Base-by-base conservation (phyloP, 2,888 invertebrate species). In the Conistra vaccinii region DNA sequence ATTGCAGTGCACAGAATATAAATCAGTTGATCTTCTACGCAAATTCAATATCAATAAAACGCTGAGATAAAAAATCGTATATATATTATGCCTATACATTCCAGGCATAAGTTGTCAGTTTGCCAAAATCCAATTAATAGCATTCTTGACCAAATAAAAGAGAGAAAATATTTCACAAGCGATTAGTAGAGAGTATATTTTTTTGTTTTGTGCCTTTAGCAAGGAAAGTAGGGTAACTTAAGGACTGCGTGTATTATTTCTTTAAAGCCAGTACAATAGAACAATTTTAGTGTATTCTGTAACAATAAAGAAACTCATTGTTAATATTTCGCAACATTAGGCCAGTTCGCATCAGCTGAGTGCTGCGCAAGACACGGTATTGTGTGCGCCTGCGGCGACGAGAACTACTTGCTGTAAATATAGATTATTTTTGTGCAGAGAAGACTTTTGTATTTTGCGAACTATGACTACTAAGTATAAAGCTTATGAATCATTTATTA, bases 371-470 rank as follows among this genome's bases (percentile, higher is more conserved):
- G 81, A 74, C 61, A 63, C 51, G 74, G 71, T 77, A 77, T 85
- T 80, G 71, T 78, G 45, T 79, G 75, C 55, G 78, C 73, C 39
- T 17, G 68, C 66, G 73, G 63, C 73, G 68, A 68, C 57, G 60
- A 51, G 68, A 82, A 85, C 68, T 14, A 72, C 70, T 76, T 69
- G 51, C 71, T 51, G 73, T 32, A 72, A 67, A 29, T 69, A 84
- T 66, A 83, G 88, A 86, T 70, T 80, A 87, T 70, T 81, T 83
- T n/a, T 66, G 20, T 45, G 53, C 75, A 80, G 83, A 78, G 12
- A 29, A n/a, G 73, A 66, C 48, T 17, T 53, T 58, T 23, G 12
- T 66, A 23, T 42, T 51, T 4, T 32, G 14, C 32, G 6, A 14
- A 45, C 9, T 48, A n/a, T 73, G 23, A 10, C 14, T 71, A 17